phyloP scores from a whole-genome alignment of 2,888 invertebrate species.

The Neoascia interrupta region DNA sequence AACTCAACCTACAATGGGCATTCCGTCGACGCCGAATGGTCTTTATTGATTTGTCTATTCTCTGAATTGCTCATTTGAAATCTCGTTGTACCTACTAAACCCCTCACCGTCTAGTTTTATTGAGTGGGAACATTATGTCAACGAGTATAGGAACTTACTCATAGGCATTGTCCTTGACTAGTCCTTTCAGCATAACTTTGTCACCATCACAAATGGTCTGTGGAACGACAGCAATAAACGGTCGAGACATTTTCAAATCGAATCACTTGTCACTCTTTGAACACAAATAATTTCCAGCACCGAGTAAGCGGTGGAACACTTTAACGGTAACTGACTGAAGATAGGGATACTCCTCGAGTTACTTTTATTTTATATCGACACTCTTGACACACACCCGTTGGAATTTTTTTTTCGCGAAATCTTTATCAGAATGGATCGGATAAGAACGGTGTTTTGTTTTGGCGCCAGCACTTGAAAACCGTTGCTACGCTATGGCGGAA shows the following conservation, averaged over 20 bases:
- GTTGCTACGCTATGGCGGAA: conserved; percentile 56
- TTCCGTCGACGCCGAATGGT: background rate
- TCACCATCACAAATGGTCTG: conserved; percentile 72
- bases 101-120: background rate
- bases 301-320: conserved; percentile 9
- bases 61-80: conserved; percentile 1
- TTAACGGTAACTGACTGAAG: conserved; percentile 34
- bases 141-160: conserved; percentile 74
- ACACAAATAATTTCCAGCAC: conserved; percentile 2
- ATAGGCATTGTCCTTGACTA: conserved; percentile 72
- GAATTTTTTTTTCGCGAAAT: no score
- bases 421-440: no score
- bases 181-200: conserved; percentile 75
- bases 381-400: no score
- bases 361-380: background rate
- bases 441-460: conserved; percentile 42
- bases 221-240: conserved; percentile 74
- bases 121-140: background rate
- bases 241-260: conserved; percentile 72
- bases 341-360: background rate
- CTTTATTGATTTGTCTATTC: conserved; percentile 44
- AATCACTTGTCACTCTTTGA: conserved; percentile 16
- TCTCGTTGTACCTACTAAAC: no score
- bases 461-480: conserved; percentile 40
- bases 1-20: background rate